Percentiles rank a stretch among this genome's conserved stretches.
Conservation (phyloP, 2,113 vertebrate species). For the Canis aureus region DNA sequence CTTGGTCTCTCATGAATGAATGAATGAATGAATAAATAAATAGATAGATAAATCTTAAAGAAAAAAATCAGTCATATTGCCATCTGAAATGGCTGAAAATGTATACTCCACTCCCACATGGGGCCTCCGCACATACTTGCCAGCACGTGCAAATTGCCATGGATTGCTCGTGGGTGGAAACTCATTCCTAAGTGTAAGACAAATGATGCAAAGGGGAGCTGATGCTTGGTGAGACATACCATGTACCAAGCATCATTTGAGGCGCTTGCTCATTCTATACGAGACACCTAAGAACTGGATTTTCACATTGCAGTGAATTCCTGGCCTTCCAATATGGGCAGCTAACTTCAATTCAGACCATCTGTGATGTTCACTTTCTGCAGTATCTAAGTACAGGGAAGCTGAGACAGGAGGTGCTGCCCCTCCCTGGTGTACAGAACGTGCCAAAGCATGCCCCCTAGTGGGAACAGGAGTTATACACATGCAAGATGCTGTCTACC, state of each 20-base stretch:
- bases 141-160: accelerated
- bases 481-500: not conserved
- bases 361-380: not conserved
- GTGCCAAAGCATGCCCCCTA: not conserved
- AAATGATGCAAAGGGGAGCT: too few species aligned
- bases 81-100: not conserved
- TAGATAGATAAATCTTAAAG: too few species aligned
- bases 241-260: accelerated
- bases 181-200: not conserved
- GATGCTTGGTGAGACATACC: accelerated
- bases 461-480: not conserved
- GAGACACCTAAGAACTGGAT: not conserved
- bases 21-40: too few species aligned
- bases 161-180: not conserved
- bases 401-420: not conserved
- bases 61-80: accelerated
- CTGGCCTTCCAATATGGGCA: accelerated
- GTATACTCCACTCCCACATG: accelerated
- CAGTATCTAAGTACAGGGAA: accelerated
- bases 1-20: too few species aligned
- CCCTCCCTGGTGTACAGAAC: not conserved
- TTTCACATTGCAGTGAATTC: not conserved
- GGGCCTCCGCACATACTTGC: not conserved
- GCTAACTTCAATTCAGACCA: not conserved
- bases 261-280: not conserved